Conservation (phyloP, 2,797 vertebrate genomes). For the Muscicapa striata region DNA sequence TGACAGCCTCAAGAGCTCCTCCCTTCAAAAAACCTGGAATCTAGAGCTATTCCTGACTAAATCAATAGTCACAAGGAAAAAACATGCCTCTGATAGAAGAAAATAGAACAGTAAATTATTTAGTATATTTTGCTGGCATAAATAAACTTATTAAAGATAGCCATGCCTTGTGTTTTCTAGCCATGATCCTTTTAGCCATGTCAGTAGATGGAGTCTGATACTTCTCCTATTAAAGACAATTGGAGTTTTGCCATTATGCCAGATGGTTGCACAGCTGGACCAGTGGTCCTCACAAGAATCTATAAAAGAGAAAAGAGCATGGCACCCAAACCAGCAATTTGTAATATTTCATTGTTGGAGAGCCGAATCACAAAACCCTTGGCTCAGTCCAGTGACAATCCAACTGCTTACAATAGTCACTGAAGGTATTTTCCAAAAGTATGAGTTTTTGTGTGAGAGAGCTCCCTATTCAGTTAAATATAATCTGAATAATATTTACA, state of each 20-base stretch:
- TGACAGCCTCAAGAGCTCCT: not conserved
- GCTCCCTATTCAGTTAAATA: not conserved
- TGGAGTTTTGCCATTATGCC: constrained; percentile 34
- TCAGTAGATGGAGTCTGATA: not conserved
- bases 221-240: constrained; percentile 51
- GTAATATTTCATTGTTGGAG: not conserved
- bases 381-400: not conserved
- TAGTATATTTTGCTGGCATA: not conserved
- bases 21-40: not conserved
- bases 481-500: not conserved
- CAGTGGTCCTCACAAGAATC: not conserved
- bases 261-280: not conserved
- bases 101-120: not conserved
- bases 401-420: not conserved
- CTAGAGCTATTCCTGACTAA: not conserved
- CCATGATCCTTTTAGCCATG: not conserved
- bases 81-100: not conserved
- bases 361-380: not conserved
- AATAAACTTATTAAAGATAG: not conserved
- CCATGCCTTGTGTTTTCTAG: not conserved
- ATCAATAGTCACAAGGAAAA: not conserved
- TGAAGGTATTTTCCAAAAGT: not conserved
- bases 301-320: not conserved
- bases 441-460: not conserved
- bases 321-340: not conserved